A percentile compares a stretch with the other conserved stretches of the same genome.
These are phyloP conservation scores for Rhamphomyia laevipes DNA, from an alignment of 2,888 invertebrate species.

Conservation along the genomic window DNA sequence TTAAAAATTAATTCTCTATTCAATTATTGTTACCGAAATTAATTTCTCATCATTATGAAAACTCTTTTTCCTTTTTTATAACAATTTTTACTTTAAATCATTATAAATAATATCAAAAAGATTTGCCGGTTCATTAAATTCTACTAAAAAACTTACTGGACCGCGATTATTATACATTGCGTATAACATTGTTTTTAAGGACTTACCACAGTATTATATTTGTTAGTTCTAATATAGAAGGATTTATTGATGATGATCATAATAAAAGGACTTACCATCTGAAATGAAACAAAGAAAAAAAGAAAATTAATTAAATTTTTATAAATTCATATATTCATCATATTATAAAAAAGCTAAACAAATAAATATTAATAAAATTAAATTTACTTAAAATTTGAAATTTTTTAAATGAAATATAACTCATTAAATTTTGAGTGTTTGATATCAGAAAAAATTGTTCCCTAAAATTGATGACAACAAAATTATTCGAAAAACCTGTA, in stretches of 20 bases:
- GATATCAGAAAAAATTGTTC: too few species aligned
- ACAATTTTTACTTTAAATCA: too few species aligned
- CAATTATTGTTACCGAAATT: too few species aligned
- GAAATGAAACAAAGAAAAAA: slow-evolving; percentile 23
- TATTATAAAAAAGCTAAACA: neutral
- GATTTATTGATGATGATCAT: slow-evolving; percentile 37
- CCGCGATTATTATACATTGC: too few species aligned
- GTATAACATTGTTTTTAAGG: too few species aligned
- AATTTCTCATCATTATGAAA: too few species aligned
- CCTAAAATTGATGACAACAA: too few species aligned
- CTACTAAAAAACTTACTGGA: too few species aligned
- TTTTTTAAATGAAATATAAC: neutral
- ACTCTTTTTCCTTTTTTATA: too few species aligned
- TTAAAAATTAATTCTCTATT: too few species aligned
- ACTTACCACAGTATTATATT: slow-evolving; percentile 22
- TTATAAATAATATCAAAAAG: slow-evolving; percentile 15
- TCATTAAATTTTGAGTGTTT: neutral
- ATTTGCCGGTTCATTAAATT: too few species aligned
- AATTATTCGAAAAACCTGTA: too few species aligned
- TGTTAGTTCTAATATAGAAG: slow-evolving; percentile 38
- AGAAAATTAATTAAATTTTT: neutral
- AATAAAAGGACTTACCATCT: slow-evolving; percentile 41
- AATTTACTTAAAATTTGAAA: neutral
- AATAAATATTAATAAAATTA: neutral
- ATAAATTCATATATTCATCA: neutral